A percentile compares a stretch with the other conserved stretches of the same genome.
Conservation (phyloP, 2,888 invertebrate species). For the Dastarcus helophoroides region DNA sequence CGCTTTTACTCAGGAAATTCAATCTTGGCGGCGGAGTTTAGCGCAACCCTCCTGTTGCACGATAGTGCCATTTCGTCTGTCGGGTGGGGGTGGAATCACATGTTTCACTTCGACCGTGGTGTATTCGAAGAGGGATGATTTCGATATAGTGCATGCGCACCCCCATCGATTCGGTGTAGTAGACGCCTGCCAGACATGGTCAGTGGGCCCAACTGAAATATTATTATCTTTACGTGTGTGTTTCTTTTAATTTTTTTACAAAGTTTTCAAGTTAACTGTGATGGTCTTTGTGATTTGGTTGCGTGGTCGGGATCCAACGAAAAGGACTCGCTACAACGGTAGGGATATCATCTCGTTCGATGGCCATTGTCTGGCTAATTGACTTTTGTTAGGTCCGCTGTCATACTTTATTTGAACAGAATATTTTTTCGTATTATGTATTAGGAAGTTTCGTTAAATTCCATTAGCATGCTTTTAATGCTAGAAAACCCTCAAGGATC, state of each 20-base stretch:
- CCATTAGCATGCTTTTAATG: too few relatives aligned
- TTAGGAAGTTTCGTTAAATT: too few relatives aligned
- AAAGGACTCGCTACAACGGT: too few relatives aligned
- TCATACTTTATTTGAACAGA: too few relatives aligned
- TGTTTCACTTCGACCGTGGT: slow-evolving; percentile 26
- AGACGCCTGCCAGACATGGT: slow-evolving; percentile 33
- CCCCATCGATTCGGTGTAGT: slow-evolving; percentile 33
- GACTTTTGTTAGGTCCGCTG: too few relatives aligned
- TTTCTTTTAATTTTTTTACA: background rate
- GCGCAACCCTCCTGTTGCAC: slow-evolving; percentile 24
- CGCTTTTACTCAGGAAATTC: too few relatives aligned
- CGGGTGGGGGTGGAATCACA: slow-evolving; percentile 23
- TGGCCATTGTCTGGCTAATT: too few relatives aligned
- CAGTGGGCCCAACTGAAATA: slow-evolving; percentile 30
- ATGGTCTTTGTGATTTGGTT: background rate
- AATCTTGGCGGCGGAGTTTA: too few relatives aligned
- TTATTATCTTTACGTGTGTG: slow-evolving; percentile 20
- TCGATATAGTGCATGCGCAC: slow-evolving; percentile 34
- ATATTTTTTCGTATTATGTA: too few relatives aligned
- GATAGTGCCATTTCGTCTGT: slow-evolving; percentile 17
- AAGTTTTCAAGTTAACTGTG: background rate
- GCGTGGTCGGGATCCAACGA: too few relatives aligned
- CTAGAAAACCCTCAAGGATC: too few relatives aligned
- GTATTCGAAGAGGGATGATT: slow-evolving; percentile 18
- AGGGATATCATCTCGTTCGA: too few relatives aligned